These are phyloP conservation scores for Fringilla coelebs DNA, from an alignment of 2,797 vertebrate genomes.

Conservation along the genomic window DNA sequence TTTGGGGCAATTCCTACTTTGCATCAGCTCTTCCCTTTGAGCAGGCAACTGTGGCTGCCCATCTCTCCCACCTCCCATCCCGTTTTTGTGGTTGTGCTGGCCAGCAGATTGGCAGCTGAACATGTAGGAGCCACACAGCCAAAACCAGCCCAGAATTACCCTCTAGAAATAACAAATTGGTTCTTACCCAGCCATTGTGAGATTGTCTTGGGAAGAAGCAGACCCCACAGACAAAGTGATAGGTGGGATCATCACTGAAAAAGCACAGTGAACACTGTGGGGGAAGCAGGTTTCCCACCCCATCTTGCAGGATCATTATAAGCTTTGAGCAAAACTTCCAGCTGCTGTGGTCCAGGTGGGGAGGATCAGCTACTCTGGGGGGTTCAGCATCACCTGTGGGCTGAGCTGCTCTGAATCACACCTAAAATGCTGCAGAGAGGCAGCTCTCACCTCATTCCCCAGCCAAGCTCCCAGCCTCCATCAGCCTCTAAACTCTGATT, in stretches of 20 bases:
- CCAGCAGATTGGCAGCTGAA: background rate
- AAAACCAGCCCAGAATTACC: background rate
- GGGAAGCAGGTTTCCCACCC: background rate
- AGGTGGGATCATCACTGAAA: background rate
- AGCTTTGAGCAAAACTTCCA: background rate
- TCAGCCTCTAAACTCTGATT: background rate
- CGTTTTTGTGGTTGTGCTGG: background rate
- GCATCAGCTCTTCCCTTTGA: background rate
- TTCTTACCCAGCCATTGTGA: background rate
- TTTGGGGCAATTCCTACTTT: background rate
- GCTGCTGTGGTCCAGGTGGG: background rate
- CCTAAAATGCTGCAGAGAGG: background rate
- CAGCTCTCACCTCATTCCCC: background rate
- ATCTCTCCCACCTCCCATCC: background rate
- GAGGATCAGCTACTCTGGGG: background rate
- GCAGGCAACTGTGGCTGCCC: background rate
- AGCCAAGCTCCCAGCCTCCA: background rate
- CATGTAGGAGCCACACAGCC: background rate
- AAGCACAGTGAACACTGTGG: accelerated
- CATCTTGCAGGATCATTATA: background rate
- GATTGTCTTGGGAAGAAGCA: accelerated
- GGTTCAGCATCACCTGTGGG: background rate
- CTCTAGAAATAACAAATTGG: background rate
- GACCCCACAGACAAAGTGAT: background rate
- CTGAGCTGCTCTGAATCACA: background rate